Conservation (phyloP, 2,113 vertebrate species). For the Silurus glanis region DNA sequence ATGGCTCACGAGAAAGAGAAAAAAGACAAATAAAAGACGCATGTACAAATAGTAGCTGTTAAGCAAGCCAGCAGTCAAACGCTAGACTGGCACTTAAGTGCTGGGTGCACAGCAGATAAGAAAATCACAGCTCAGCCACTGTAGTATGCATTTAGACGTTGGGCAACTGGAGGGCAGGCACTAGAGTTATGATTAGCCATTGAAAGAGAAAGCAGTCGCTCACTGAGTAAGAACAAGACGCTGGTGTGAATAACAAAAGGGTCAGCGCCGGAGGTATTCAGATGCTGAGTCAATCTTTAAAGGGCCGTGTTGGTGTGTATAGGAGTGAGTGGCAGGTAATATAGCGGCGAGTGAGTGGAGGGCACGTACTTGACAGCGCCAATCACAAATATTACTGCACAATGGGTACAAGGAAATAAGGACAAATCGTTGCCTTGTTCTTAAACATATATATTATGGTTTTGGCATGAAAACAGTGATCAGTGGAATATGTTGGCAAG, state of each 20-base stretch:
- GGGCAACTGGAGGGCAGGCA: slow-evolving; percentile 40
- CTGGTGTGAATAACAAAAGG: slow-evolving; percentile 41
- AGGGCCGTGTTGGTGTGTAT: neutral
- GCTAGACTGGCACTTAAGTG: slow-evolving; percentile 39
- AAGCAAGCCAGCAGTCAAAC: slow-evolving; percentile 13
- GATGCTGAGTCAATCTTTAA: neutral
- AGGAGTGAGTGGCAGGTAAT: slow-evolving; percentile 30
- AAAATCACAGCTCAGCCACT: slow-evolving; percentile 49
- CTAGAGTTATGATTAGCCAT: slow-evolving; percentile 53
- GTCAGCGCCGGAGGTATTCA: slow-evolving; percentile 22
- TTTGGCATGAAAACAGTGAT: no score
- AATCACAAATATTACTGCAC: slow-evolving; percentile 6
- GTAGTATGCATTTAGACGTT: slow-evolving; percentile 42
- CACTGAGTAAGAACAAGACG: slow-evolving; percentile 27
- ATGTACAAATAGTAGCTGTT: slow-evolving; percentile 19
- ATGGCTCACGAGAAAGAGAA: neutral
- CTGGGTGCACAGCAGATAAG: slow-evolving; percentile 41
- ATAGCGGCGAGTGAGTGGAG: slow-evolving; percentile 19
- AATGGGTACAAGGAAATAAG: neutral
- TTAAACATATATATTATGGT: no score
- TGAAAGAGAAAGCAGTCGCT: slow-evolving; percentile 47
- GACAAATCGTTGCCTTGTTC: no score
- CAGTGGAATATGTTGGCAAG: no score
- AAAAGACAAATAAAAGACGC: neutral
- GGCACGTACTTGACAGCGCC: slow-evolving; percentile 33